Conservation (phyloP, 2,888 invertebrate species). For the Thymelicus acteon region DNA sequence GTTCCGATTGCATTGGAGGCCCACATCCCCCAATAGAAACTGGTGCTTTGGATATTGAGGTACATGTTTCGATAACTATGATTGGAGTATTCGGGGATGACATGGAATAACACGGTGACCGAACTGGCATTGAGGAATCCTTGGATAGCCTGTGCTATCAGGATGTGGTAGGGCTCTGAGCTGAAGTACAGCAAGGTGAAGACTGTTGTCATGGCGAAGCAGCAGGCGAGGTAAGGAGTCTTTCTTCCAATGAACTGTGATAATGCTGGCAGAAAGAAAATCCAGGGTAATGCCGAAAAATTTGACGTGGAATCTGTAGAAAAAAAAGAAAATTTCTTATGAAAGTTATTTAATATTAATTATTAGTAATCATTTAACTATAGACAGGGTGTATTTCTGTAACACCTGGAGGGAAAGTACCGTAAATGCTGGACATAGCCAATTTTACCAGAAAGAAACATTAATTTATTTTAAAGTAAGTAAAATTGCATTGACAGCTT, state of each 20-base stretch:
- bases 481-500: no score
- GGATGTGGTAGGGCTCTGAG: conserved; percentile 45
- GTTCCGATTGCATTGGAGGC: conserved; percentile 52
- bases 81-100: conserved; percentile 47
- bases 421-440: no score
- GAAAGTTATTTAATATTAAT: no score
- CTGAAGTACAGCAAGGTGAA: conserved; percentile 49
- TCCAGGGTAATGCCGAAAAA: conserved; percentile 52
- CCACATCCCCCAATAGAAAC: conserved; percentile 51
- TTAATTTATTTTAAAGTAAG: no score
- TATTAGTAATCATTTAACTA: no score
- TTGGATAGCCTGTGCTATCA: conserved; percentile 47
- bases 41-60: conserved; percentile 49
- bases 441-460: no score
- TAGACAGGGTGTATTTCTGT: no score
- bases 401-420: no score
- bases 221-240: conserved; percentile 46
- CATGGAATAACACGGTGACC: background rate
- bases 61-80: conserved; percentile 49
- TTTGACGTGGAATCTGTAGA: conserved; percentile 49
- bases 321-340: background rate
- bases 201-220: conserved; percentile 44
- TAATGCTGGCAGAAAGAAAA: conserved; percentile 49
- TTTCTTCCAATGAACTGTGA: conserved; percentile 50
- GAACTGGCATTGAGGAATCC: background rate